These are phyloP conservation scores for Cryptotis parvus DNA, from an alignment of 2,113 vertebrate genomes.

Conservation along the genomic window DNA sequence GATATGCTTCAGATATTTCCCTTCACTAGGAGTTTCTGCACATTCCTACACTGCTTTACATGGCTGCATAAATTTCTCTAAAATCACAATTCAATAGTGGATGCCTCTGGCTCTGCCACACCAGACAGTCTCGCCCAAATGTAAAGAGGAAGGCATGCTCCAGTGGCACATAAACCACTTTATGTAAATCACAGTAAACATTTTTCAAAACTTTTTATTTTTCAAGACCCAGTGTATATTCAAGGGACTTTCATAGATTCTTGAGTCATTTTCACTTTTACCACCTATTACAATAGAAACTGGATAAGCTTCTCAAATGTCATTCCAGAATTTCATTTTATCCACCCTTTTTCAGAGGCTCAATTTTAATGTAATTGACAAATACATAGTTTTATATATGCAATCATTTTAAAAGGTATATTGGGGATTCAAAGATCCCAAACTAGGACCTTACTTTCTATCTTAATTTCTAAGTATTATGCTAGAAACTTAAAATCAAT, in stretches of 20 bases:
- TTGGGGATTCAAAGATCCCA: background rate
- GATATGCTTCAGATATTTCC: background rate
- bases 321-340: slow-evolving; percentile 32
- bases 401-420: slow-evolving; percentile 4
- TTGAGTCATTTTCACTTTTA: background rate
- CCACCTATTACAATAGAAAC: background rate
- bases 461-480: slow-evolving; percentile 7
- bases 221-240: background rate
- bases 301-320: background rate
- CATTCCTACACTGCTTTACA: background rate
- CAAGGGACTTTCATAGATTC: background rate
- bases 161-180: background rate
- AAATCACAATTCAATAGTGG: background rate
- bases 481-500: slow-evolving; percentile 37
- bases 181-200: background rate
- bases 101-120: background rate
- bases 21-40: slow-evolving; percentile 28
- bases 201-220: background rate
- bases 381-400: background rate
- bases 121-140: background rate
- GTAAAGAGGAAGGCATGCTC: background rate
- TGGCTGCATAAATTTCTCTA: slow-evolving; percentile 6
- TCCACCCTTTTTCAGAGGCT: background rate
- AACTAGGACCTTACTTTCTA: background rate
- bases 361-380: background rate